Base-by-base conservation (phyloP, 2,113 vertebrate species). In the Chionodraco myersi region DNA sequence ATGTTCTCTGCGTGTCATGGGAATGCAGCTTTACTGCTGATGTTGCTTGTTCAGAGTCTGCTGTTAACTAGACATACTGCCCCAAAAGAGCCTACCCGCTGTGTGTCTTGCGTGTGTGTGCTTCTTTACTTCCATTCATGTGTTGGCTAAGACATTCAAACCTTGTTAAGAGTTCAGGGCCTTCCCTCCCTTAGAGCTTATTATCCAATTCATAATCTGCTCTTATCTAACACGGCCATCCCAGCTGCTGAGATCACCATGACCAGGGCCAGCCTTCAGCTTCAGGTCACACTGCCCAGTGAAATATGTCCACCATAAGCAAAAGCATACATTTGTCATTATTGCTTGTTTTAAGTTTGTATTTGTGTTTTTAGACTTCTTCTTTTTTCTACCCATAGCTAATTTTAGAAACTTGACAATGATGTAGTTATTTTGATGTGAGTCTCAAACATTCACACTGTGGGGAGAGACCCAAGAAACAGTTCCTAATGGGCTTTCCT, bases 401-500 rank as follows among this genome's bases (percentile, higher is more conserved):
- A 53, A 79, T 64, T 88, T 76, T 54, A 82, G 67, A 66, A 78
- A 69, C 78, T 64, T 41, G 47, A 79, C 75, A 88, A 52, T 72
- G 18, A 63, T 60, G 21, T 60, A 74, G 75, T 66, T 62, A 15
- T 80, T 69, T 79, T 54, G 44, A 48, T 44, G 53, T 36, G 47
- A 53, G 79, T 84, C 72, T 83, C 21, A 61, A 77, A 79, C 77
- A 53, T 65, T 76, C 67, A 82, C 56, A 47, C 69, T 60, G 4
- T 15, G 30, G 60, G 71, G 63, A 75, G 65, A 51, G 77, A 81
- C 90, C 60, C 84, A 34, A 84, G 81, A 79, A 88, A 82, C 68
- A 65, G 69, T 79, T 67, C 87, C 72, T 77, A 3, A 86, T 71
- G 79, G 72, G 83, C 78, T 87, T 85, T 60, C 65, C 80, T 90